Percentiles rank a stretch among this genome's conserved stretches.
phyloP scores from a whole-genome alignment of 2,113 vertebrate genomes.

The Tupaia tana region DNA sequence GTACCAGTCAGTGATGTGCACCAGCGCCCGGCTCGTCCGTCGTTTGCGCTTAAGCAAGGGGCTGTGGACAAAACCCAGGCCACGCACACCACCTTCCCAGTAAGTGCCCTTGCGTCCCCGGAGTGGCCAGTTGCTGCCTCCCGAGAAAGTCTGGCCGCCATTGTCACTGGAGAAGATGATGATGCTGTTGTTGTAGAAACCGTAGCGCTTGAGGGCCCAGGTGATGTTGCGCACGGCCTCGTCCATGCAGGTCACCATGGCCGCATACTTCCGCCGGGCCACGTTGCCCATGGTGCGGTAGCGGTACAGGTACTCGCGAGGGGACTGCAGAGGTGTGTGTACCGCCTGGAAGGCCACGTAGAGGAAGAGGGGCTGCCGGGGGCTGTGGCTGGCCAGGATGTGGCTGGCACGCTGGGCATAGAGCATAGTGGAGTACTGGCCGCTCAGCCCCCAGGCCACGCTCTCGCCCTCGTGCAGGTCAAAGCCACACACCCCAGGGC shows the following conservation, averaged over 20 bases:
- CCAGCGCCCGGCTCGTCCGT: conserved; percentile 91
- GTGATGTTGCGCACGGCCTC: conserved; percentile 97
- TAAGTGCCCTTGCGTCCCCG: conserved; percentile 98
- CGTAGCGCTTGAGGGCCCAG: conserved; percentile 95
- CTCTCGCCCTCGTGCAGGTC: conserved; percentile 96
- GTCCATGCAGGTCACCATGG: conserved; percentile 97
- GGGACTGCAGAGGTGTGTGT: conserved; percentile 96
- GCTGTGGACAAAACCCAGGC: conserved; percentile 97
- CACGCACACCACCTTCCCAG: conserved; percentile 97
- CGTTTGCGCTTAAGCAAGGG: conserved; percentile 93
- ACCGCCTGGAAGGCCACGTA: conserved; percentile 98
- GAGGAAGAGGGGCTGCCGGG: conserved; percentile 94
- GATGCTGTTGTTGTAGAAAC: conserved; percentile 96
- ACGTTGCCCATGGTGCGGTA: conserved; percentile 94
- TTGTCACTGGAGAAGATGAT: conserved; percentile 97
- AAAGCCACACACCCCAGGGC: conserved; percentile 93
- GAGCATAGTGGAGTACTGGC: conserved; percentile 97
- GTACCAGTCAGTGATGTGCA: conserved; percentile 99
- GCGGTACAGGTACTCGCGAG: conserved; percentile 94
- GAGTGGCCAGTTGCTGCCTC: conserved; percentile 98
- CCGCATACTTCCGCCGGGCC: conserved; percentile 94
- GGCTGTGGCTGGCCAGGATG: conserved; percentile 93
- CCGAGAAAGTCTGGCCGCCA: conserved; percentile 95
- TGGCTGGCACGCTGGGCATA: conserved; percentile 94
- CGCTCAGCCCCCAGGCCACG: conserved; percentile 93